These are phyloP conservation scores for Chroicocephalus ridibundus DNA, from an alignment of 2,113 vertebrate species.

Conservation along the genomic window DNA sequence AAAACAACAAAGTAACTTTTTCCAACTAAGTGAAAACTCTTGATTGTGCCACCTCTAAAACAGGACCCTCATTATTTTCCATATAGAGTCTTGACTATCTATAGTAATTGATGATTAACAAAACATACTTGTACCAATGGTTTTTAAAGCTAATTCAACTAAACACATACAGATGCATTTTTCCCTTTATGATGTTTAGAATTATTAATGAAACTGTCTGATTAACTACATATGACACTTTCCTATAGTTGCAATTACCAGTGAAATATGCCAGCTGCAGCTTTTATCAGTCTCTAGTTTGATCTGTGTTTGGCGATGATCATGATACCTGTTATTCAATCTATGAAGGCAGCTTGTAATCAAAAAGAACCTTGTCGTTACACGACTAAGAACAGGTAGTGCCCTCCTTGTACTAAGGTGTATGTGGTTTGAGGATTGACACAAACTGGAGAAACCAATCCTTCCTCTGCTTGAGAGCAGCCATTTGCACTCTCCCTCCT, in stretches of 20 bases:
- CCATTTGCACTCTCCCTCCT: not conserved
- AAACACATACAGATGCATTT: not conserved
- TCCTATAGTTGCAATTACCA: not conserved
- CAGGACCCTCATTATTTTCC: not conserved
- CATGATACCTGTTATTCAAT: not conserved
- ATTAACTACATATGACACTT: not conserved
- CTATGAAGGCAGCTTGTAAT: not conserved
- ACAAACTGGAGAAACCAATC: not conserved
- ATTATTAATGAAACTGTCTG: not conserved
- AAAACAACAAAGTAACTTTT: not conserved
- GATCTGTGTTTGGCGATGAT: not conserved
- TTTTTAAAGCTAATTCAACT: not conserved
- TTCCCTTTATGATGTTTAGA: not conserved
- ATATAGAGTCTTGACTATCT: not conserved
- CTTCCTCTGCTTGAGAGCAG: not conserved
- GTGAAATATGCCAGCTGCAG: not conserved
- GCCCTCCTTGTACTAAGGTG: not conserved
- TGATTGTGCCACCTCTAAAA: not conserved
- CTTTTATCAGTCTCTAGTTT: not conserved
- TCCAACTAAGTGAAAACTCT: not conserved
- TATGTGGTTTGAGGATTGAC: not conserved
- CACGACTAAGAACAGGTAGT: not conserved
- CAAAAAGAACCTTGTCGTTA: not conserved
- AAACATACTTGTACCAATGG: not conserved
- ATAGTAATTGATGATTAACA: not conserved